These are phyloP conservation scores for Xyrichtys novacula DNA, from an alignment of 2,797 vertebrate species.

Conservation along the genomic window DNA sequence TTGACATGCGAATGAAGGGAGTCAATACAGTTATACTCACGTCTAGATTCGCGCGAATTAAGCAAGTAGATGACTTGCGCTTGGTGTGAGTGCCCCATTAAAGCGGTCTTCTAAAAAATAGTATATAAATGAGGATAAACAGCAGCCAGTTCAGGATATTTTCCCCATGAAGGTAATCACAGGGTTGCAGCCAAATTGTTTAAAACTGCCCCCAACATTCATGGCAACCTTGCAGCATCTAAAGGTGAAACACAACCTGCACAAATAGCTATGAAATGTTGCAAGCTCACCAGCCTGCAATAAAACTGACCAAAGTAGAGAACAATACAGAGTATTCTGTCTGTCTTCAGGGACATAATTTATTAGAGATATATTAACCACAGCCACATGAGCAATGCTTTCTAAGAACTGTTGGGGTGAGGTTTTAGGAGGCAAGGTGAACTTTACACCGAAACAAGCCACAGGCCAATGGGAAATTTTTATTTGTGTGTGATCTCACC, in stretches of 20 bases:
- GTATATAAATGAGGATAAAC: too few species aligned
- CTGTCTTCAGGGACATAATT: neutral
- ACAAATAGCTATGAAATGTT: neutral
- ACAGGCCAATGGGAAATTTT: constrained; percentile 31
- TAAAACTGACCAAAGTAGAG: neutral
- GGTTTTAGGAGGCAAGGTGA: constrained; percentile 32
- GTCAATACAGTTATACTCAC: too few species aligned
- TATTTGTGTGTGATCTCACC: constrained; percentile 68
- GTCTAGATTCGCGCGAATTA: too few species aligned
- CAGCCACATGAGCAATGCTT: constrained; percentile 40
- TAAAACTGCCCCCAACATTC: neutral
- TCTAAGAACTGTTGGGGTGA: constrained; percentile 51
- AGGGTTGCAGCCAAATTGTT: too few species aligned
- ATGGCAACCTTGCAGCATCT: neutral
- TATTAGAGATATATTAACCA: neutral
- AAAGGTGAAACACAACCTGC: too few species aligned
- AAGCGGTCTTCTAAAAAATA: too few species aligned
- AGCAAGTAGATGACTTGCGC: too few species aligned
- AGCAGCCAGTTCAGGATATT: too few species aligned
- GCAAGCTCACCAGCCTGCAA: too few species aligned
- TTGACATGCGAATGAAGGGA: too few species aligned
- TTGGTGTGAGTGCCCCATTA: too few species aligned
- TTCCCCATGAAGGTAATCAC: too few species aligned
- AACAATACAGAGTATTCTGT: neutral
- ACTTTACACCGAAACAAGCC: constrained; percentile 43